Percentiles rank a stretch among this genome's conserved stretches.
Evolutionary conservation across 1,140 invertebrate species (phyloP).

Genomic region (Drosophila sechellia): DNA sequence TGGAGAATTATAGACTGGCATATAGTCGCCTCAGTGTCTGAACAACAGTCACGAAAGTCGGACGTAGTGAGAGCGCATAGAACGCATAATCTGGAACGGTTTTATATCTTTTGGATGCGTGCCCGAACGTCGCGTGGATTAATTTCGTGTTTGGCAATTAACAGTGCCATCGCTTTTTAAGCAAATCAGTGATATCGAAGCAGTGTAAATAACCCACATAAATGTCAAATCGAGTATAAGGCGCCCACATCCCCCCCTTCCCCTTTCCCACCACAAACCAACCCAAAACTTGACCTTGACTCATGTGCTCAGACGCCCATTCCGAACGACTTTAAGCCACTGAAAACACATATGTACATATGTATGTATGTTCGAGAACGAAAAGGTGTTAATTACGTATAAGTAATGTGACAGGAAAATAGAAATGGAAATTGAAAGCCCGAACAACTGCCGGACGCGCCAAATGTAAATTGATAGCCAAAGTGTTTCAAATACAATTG

Average conservation of each 20-base stretch:
- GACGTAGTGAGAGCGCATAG: conserved; percentile 21
- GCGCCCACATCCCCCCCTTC: no score
- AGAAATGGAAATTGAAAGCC: conserved; percentile 41
- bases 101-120: conserved; percentile 39
- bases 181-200: conserved; percentile 44
- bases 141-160: conserved; percentile 32
- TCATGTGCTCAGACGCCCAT: conserved; percentile 19
- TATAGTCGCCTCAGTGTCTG: conserved; percentile 63
- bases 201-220: conserved; percentile 30
- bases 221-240: conserved; percentile 30
- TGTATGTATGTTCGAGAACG: conserved; percentile 1
- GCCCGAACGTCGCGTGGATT: conserved; percentile 29
- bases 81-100: conserved; percentile 9
- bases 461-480: conserved; percentile 50
- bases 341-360: conserved; percentile 4
- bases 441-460: conserved; percentile 5
- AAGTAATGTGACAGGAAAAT: conserved; percentile 54
- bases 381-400: conserved; percentile 67
- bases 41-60: conserved; percentile 63
- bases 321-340: conserved; percentile 4
- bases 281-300: conserved; percentile 33
- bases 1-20: conserved; percentile 39
- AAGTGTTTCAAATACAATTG: conserved; percentile 37
- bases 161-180: conserved; percentile 37
- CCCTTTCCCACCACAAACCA: not conserved